Evolutionary conservation across 2,113 vertebrate species (phyloP).

Genomic region (Ranitomeya imitator): DNA sequence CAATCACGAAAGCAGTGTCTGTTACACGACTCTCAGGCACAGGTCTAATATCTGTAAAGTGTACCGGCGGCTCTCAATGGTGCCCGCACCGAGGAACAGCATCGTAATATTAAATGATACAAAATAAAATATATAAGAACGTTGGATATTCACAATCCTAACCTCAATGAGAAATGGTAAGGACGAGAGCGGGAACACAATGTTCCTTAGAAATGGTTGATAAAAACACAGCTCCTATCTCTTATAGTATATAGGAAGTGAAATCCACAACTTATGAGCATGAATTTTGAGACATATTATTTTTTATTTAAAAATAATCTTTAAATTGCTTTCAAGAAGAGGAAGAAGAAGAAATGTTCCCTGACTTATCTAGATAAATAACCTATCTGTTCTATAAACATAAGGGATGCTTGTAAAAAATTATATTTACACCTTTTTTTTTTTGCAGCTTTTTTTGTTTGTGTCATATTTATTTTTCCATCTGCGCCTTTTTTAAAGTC

Average conservation of each 20-base stretch:
- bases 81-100: background rate
- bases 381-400: background rate
- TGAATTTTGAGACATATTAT: background rate
- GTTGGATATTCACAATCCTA: background rate
- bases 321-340: constrained; percentile 9
- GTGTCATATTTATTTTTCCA: no score
- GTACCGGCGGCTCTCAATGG: background rate
- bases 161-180: background rate
- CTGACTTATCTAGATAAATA: background rate
- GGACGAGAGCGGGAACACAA: background rate
- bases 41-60: background rate
- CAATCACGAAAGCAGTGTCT: background rate
- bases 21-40: background rate
- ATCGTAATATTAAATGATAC: background rate
- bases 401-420: background rate
- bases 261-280: background rate
- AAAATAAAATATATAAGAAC: background rate
- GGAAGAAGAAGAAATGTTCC: background rate
- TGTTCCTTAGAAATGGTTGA: background rate
- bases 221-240: background rate
- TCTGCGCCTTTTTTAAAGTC: no score
- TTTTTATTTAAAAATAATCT: constrained; percentile 4
- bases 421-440: no score
- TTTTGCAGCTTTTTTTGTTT: no score
- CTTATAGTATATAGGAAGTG: background rate